Evolutionary conservation across 2,888 invertebrate species (phyloP), one percentile per base, ranked within the genome.

Genomic region (Drosophila mayaguana): DNA sequence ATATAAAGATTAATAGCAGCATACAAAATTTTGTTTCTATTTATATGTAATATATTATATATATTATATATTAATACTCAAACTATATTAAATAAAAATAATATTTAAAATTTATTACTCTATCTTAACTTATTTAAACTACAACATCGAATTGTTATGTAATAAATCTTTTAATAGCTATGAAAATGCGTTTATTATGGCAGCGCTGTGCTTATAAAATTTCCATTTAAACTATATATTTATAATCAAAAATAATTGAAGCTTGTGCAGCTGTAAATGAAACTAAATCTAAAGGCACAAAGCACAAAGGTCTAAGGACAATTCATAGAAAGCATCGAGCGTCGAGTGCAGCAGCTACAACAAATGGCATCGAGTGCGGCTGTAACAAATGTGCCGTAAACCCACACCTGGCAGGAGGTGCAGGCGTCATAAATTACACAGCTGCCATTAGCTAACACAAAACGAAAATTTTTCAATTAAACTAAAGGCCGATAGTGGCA

Each of bases 381-480:
- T 8, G 28, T 9, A 11, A 28, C 36, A 65, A 53, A 48, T 53
- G 42, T 20, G n/a, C 38, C 9, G 9, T 18, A 5, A 2, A 11
- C 12, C 8, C 1, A 12, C 42, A 8, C 11, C 50, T 50, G 51
- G 57, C 56, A 62, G 61, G 53, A 59, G 54, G n/a, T 40, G 56
- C 54, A 68, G 67, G 45, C 56, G 66, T 80, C 80, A 84, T 84
- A 84, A 84, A 84, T 84, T 80, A 80, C 83, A 62, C 34, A 61
- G 55, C 59, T 76, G 83, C 86, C 83, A 83, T 83, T 86, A 74
- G 83, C 78, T 79, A 77, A 69, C 67, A 82, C 78, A 84, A 76
- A 87, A 80, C 72, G 82, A 78, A 81, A 81, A 87, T 69, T 84
- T 84, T 84, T 84, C 82, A 84, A 84, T 84, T 84, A 82, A 84